phyloP scores from a whole-genome alignment of 2,797 vertebrate species.

The Danio aesculapii region DNA sequence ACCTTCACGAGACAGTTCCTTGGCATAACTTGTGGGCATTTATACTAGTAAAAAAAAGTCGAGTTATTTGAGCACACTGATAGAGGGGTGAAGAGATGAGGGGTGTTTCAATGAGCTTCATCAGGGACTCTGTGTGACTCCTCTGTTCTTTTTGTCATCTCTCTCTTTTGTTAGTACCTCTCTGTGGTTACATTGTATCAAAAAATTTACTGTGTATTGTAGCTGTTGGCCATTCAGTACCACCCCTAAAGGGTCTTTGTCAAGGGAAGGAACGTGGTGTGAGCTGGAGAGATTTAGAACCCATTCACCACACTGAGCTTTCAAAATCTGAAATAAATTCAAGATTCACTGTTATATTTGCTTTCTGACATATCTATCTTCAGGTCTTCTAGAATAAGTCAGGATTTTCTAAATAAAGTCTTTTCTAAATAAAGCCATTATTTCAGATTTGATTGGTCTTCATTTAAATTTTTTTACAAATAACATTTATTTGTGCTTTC shows the following conservation, averaged over 20 bases:
- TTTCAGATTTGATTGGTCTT: too few relatives aligned
- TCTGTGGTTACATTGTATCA: conserved; percentile 81
- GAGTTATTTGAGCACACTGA: conserved; percentile 45
- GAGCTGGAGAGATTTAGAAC: conserved; percentile 81
- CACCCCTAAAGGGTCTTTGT: conserved; percentile 79
- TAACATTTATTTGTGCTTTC: too few relatives aligned
- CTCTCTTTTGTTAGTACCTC: conserved; percentile 79
- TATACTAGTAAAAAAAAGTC: conserved; percentile 24
- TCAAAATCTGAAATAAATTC: conserved; percentile 28
- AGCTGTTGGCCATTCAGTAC: conserved; percentile 77
- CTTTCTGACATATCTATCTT: background rate
- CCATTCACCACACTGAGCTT: conserved; percentile 44
- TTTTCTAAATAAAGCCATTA: too few relatives aligned
- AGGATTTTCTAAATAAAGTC: too few relatives aligned
- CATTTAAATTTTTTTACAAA: too few relatives aligned
- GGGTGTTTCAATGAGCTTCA: conserved; percentile 78
- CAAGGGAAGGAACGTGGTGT: conserved; percentile 74
- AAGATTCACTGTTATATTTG: background rate
- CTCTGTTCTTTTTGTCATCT: conserved; percentile 82
- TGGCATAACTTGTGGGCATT: conserved; percentile 41
- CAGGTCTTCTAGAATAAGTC: background rate
- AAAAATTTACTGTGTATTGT: conserved; percentile 86
- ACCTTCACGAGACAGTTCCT: conserved; percentile 38
- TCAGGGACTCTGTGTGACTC: conserved; percentile 78
- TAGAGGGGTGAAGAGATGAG: conserved; percentile 76